Evolutionary conservation across 2,888 invertebrate genomes (phyloP), one percentile per base, ranked within the genome.

Genomic region (Scelioninae gen. 1): DNA sequence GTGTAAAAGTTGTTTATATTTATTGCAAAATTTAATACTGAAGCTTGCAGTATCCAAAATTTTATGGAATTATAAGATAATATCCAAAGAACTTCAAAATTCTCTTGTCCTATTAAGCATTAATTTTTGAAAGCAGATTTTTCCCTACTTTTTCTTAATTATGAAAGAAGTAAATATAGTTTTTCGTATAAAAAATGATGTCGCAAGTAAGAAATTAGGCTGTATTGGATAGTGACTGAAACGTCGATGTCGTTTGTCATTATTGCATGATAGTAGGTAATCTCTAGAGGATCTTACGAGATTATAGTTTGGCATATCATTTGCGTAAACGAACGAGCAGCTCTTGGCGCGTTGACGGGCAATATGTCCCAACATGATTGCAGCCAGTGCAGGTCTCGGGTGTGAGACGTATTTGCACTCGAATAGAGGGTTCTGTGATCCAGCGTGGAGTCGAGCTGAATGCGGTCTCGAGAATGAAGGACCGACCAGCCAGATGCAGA

Each of bases 251-350:
- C 88, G 85, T 87, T 87, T 88, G 88, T 88, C 87, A 88, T 88
- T 88, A 88, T 85, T 86, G 84, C 86, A 83, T 84, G 87, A 86
- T 84, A 62, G 86, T 78, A 84, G 86, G 86, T 89, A 90, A 91
- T 90, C 90, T 90, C 89, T 82, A 74, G 89, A 88, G 88, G 88
- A 90, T 90, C 88, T 87, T 71, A 76, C 79, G 85, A 88, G 87
- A 88, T 88, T 89, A 89, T 85, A 86, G 84, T 89, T 91, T 91
- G 92, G 91, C 91, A 92, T 91, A 91, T 92, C 88, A 91, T 92
- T 91, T 91, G 89, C 85, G 88, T 85, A 88, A 91, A 92, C 88
- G 91, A 91, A 92, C 89, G 92, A 92, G 89, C 88, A 85, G 87
- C 86, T 89, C 86, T 84, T 85, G 82, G 81, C 88, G 88, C 88